Percentiles rank a stretch among this genome's conserved stretches.
phyloP scores from a whole-genome alignment of 2,888 invertebrate genomes.

The Thyatira batis region DNA sequence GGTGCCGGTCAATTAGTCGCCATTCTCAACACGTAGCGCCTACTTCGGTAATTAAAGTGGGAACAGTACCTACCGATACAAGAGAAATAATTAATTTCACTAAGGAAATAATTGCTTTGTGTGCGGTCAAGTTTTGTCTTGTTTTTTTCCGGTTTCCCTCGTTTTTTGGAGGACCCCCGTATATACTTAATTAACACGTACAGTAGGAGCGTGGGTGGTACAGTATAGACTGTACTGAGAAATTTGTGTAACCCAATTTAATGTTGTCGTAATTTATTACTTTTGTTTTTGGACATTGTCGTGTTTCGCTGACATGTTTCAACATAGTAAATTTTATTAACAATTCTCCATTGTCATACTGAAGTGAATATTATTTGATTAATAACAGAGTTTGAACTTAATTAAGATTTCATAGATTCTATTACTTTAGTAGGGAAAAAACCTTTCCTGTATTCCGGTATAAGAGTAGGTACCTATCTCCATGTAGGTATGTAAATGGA shows the following conservation, averaged over 20 bases:
- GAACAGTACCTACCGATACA: constrained; percentile 37
- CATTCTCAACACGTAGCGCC: constrained; percentile 42
- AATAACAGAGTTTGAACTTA: not conserved
- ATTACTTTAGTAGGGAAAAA: no score
- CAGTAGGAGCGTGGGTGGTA: constrained; percentile 5
- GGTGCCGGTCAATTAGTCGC: constrained; percentile 20
- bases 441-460: no score
- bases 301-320: not conserved
- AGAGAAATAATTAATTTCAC: constrained; percentile 48
- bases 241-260: not conserved
- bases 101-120: constrained; percentile 45
- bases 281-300: not conserved
- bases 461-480: no score
- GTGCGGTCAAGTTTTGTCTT: constrained; percentile 23
- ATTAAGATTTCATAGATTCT: no score
- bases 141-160: constrained; percentile 17
- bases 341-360: not conserved
- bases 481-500: no score
- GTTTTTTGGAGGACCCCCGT: constrained; percentile 21
- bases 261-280: not conserved
- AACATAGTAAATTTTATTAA: not conserved
- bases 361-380: not conserved
- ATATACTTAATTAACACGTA: constrained; percentile 32
- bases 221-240: not conserved
- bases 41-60: constrained; percentile 43